Conservation (phyloP, 1,140 invertebrate genomes). For the Thrips palmi region DNA sequence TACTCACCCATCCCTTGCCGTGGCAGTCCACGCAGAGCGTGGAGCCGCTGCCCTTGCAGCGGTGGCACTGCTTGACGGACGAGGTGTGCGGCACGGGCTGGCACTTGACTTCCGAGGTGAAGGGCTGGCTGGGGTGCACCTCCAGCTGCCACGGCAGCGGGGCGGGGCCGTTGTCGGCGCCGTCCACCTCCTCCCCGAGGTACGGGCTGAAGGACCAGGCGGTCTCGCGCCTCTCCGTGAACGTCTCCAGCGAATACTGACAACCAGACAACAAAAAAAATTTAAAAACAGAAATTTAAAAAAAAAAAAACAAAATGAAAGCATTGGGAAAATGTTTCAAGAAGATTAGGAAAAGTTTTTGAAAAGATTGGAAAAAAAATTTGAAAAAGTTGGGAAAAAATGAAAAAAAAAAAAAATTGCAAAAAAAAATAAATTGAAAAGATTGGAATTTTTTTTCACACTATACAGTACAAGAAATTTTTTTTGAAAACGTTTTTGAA, state of each 20-base stretch:
- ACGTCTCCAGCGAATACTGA: slow-evolving; percentile 40
- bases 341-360: too few species aligned
- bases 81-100: slow-evolving; percentile 37
- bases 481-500: neutral
- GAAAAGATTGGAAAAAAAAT: too few species aligned
- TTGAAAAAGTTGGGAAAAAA: too few species aligned
- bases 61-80: slow-evolving; percentile 33
- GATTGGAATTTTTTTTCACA: too few species aligned
- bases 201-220: slow-evolving; percentile 34
- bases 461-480: slow-evolving; percentile 6
- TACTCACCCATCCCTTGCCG: slow-evolving; percentile 29
- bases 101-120: slow-evolving; percentile 26
- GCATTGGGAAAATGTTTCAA: too few species aligned
- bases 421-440: too few species aligned
- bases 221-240: slow-evolving; percentile 33
- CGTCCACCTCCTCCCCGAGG: slow-evolving; percentile 28
- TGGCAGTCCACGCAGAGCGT: slow-evolving; percentile 30
- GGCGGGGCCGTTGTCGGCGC: slow-evolving; percentile 25
- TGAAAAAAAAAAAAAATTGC: too few species aligned
- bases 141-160: slow-evolving; percentile 35
- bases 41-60: slow-evolving; percentile 29
- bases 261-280: too few species aligned
- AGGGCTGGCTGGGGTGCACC: slow-evolving; percentile 23
- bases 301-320: slow-evolving; percentile 7
- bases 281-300: slow-evolving; percentile 13